phyloP scores from a whole-genome alignment of 92 coral and sea anemone genomes.

The Isaurus tuberculatus region DNA sequence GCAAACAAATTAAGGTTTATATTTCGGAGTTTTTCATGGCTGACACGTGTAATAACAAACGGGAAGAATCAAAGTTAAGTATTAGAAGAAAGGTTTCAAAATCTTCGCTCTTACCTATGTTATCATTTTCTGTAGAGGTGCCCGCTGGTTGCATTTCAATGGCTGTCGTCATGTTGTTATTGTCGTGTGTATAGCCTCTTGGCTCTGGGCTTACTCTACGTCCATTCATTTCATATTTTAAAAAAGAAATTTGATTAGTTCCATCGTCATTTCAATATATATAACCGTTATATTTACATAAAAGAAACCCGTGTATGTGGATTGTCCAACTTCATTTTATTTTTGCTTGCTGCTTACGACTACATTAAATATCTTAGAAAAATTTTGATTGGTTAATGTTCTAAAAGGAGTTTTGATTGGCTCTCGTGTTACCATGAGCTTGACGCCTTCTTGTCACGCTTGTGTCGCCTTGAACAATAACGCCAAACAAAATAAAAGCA shows the following conservation, averaged over 20 bases:
- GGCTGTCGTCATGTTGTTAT: constrained; percentile 34
- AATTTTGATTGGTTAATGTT: constrained; percentile 19
- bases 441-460: constrained; percentile 18
- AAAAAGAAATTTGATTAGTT: constrained; percentile 15
- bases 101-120: constrained; percentile 11
- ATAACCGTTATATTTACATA: background rate
- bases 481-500: background rate
- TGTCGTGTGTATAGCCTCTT: background rate
- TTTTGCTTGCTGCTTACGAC: background rate
- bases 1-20: background rate
- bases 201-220: constrained; percentile 46
- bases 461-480: background rate
- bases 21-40: background rate
- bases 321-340: background rate
- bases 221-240: constrained; percentile 41
- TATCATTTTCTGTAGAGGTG: background rate
- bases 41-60: background rate
- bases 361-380: background rate
- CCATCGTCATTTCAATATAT: background rate
- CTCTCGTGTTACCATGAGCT: constrained; percentile 25
- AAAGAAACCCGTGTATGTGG: background rate
- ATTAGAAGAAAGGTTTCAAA: background rate
- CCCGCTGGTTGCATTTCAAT: constrained; percentile 41
- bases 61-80: background rate
- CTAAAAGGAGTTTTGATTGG: constrained; percentile 24